phyloP scores from a whole-genome alignment of 2,888 invertebrate genomes.

The Parthenolecanium corni region DNA sequence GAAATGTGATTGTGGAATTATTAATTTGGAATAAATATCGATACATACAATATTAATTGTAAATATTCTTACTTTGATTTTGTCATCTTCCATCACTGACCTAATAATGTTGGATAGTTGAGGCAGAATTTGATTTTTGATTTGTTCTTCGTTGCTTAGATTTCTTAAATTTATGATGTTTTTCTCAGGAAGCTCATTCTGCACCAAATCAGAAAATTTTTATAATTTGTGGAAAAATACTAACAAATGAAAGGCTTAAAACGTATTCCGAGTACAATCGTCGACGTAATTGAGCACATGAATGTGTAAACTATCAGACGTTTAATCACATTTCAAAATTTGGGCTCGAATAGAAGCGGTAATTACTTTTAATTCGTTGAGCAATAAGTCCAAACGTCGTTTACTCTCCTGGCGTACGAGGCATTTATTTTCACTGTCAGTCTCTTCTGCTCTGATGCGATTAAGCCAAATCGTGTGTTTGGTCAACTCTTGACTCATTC shows the following conservation, averaged over 20 bases:
- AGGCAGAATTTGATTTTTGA: constrained; percentile 23
- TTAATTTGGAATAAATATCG: too few relatives aligned
- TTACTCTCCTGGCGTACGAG: constrained; percentile 18
- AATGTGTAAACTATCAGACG: too few relatives aligned
- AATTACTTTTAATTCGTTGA: constrained; percentile 18
- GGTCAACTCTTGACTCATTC: constrained; percentile 61
- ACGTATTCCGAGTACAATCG: too few relatives aligned
- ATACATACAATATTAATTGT: not conserved
- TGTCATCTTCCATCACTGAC: constrained; percentile 29
- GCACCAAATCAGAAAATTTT: too few relatives aligned
- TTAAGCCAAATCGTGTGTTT: constrained; percentile 71
- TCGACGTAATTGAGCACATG: too few relatives aligned
- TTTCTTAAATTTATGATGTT: constrained; percentile 28
- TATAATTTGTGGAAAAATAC: too few relatives aligned
- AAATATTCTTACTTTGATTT: constrained; percentile 20
- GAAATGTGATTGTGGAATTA: not conserved
- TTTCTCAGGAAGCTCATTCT: constrained; percentile 30
- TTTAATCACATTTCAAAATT: too few relatives aligned
- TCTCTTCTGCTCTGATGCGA: constrained; percentile 39
- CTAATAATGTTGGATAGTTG: constrained; percentile 14
- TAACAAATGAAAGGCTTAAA: too few relatives aligned
- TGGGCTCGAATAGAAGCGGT: not conserved
- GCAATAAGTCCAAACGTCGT: constrained; percentile 23
- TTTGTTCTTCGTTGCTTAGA: constrained; percentile 4
- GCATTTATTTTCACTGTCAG: constrained; percentile 10